phyloP scores from a whole-genome alignment of 1,140 invertebrate genomes.

The Drosophila setifemur region DNA sequence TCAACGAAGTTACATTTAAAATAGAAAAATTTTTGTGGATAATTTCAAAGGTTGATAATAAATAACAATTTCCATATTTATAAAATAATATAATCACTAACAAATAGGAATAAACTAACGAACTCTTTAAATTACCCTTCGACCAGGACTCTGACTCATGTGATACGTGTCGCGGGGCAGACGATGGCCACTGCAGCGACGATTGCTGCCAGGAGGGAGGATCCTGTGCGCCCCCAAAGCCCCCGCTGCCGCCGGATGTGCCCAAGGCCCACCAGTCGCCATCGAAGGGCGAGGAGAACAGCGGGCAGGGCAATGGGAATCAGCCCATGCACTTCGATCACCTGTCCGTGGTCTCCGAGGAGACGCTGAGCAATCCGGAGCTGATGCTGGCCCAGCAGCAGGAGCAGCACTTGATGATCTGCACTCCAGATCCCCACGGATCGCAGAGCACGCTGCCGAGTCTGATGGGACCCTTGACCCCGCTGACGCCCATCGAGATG shows the following conservation, averaged over 20 bases:
- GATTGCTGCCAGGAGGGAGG: constrained; percentile 73
- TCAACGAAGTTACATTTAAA: too few relatives aligned
- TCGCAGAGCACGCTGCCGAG: constrained; percentile 74
- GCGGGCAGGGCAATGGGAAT: constrained; percentile 76
- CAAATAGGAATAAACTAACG: background rate
- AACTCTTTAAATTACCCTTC: too few relatives aligned
- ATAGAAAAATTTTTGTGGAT: too few relatives aligned
- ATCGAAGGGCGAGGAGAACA: constrained; percentile 77
- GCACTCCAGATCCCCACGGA: constrained; percentile 55
- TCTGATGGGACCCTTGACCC: constrained; percentile 68
- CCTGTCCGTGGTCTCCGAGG: constrained; percentile 89
- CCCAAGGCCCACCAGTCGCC: constrained; percentile 5
- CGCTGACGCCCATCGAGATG: constrained; percentile 73
- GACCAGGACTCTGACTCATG: constrained; percentile 81
- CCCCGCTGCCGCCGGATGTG: constrained; percentile 51
- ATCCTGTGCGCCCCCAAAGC: constrained; percentile 57
- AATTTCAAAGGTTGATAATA: too few relatives aligned
- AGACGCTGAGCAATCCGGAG: constrained; percentile 85
- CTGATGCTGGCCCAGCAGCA: constrained; percentile 47
- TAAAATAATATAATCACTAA: too few relatives aligned
- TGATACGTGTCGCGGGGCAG: constrained; percentile 82
- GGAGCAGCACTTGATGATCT: constrained; percentile 57
- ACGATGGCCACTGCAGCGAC: constrained; percentile 78
- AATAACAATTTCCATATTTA: background rate
- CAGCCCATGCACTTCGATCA: constrained; percentile 88